These are phyloP conservation scores for Maylandia zebra DNA, from an alignment of 2,113 vertebrate genomes.

Conservation along the genomic window DNA sequence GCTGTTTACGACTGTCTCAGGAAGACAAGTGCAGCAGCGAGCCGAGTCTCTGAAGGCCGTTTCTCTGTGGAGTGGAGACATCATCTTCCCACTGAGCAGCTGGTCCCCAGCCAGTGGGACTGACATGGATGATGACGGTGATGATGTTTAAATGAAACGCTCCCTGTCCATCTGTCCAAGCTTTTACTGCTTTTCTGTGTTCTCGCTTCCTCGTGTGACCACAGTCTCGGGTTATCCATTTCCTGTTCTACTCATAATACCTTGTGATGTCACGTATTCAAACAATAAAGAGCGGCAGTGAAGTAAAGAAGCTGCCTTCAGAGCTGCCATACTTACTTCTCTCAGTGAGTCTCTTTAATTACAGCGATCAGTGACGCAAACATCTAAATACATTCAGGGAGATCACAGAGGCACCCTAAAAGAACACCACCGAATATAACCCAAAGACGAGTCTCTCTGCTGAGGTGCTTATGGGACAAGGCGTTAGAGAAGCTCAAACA, in stretches of 20 bases:
- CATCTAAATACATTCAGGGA: neutral
- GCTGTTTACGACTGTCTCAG: constrained; percentile 57
- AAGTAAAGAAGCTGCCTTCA: neutral
- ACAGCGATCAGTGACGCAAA: neutral
- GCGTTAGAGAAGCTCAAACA: neutral
- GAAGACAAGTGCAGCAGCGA: constrained; percentile 44
- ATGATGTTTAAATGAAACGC: constrained; percentile 55
- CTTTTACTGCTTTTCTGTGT: neutral
- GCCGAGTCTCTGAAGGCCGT: constrained; percentile 59
- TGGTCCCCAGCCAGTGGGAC: constrained; percentile 45
- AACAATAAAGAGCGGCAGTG: neutral
- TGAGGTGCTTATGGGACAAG: neutral
- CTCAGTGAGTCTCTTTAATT: neutral
- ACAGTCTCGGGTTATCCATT: neutral
- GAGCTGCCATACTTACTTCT: neutral
- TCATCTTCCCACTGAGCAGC: constrained; percentile 56
- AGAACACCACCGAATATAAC: neutral
- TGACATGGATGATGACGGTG: constrained; percentile 69
- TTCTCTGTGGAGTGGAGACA: constrained; percentile 60
- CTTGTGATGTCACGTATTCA: neutral
- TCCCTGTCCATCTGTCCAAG: constrained; percentile 61
- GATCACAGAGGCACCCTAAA: neutral
- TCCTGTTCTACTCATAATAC: neutral
- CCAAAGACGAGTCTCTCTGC: neutral
- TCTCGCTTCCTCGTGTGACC: neutral